phyloP scores from a whole-genome alignment of 1,140 invertebrate genomes.

The Ceratosolen fusciceps region DNA sequence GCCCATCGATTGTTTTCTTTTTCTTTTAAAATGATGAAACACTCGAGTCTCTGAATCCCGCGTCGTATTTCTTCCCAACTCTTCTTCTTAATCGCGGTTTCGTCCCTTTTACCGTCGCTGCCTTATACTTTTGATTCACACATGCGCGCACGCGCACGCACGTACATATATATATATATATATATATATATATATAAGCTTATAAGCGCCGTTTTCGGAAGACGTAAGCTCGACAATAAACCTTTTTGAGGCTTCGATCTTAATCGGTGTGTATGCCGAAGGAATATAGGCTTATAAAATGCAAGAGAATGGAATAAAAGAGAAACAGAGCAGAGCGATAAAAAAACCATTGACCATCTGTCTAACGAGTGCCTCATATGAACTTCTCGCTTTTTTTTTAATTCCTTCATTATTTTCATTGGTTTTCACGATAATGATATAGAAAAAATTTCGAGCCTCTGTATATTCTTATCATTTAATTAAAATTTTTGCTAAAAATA shows the following conservation, averaged over 20 bases:
- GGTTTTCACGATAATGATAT: no score
- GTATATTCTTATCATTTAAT: no score
- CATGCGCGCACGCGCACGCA: no score
- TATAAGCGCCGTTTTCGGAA: constrained; percentile 37
- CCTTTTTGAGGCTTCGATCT: constrained; percentile 41
- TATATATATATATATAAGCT: background rate
- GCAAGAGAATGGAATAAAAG: constrained; percentile 15
- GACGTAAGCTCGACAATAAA: constrained; percentile 25
- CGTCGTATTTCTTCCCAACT: constrained; percentile 7
- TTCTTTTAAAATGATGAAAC: constrained; percentile 19
- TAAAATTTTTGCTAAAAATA: no score
- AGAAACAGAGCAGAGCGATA: background rate
- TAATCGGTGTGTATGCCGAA: constrained; percentile 35
- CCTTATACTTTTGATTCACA: constrained; percentile 23
- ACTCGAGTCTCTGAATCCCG: background rate
- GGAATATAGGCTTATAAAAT: constrained; percentile 29
- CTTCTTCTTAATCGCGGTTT: constrained; percentile 24
- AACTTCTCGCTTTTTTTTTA: background rate
- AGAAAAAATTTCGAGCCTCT: no score
- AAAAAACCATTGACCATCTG: constrained; percentile 40
- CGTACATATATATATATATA: background rate
- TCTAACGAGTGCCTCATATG: background rate
- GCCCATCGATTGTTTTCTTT: constrained; percentile 7
- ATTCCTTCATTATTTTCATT: background rate
- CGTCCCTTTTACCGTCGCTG: background rate